A percentile compares a stretch with the other conserved stretches of the same genome.
phyloP scores from a whole-genome alignment of 2,797 vertebrate species.

The Cossypha polioptera region DNA sequence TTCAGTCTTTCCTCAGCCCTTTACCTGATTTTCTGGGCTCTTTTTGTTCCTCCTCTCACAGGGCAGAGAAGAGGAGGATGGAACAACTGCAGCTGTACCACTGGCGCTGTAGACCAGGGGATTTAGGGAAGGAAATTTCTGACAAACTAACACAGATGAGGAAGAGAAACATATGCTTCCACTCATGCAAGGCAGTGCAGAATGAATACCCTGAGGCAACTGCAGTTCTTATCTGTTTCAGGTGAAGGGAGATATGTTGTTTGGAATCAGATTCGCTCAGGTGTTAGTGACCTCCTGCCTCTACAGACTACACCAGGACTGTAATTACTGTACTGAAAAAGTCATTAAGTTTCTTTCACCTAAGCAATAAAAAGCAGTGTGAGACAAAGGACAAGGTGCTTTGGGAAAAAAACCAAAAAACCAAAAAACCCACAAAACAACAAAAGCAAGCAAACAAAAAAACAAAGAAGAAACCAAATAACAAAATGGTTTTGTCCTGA shows the following conservation, averaged over 20 bases:
- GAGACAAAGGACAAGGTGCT: not conserved
- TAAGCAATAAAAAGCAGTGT: not conserved
- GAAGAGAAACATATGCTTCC: not conserved
- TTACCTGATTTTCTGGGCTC: not conserved
- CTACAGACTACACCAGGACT: not conserved
- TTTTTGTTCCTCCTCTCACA: not conserved
- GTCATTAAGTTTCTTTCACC: not conserved
- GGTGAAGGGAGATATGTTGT: not conserved
- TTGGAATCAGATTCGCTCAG: conserved; percentile 16
- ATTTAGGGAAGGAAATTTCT: not conserved
- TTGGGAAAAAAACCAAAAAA: not conserved
- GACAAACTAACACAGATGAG: not conserved
- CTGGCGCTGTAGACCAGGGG: not conserved
- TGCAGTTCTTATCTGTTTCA: conserved; percentile 8
- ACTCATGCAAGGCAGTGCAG: not conserved
- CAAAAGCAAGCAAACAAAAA: not conserved
- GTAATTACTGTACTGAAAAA: conserved; percentile 18
- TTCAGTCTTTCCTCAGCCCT: not conserved
- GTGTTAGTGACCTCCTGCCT: conserved; percentile 6
- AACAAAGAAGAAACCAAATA: not conserved
- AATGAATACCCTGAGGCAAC: conserved; percentile 10
- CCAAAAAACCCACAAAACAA: too few relatives aligned
- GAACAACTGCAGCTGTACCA: not conserved
- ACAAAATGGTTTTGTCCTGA: not conserved
- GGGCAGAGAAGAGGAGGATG: not conserved